These are phyloP conservation scores for Dryobota labecula DNA, from an alignment of 2,888 invertebrate genomes.

Conservation along the genomic window DNA sequence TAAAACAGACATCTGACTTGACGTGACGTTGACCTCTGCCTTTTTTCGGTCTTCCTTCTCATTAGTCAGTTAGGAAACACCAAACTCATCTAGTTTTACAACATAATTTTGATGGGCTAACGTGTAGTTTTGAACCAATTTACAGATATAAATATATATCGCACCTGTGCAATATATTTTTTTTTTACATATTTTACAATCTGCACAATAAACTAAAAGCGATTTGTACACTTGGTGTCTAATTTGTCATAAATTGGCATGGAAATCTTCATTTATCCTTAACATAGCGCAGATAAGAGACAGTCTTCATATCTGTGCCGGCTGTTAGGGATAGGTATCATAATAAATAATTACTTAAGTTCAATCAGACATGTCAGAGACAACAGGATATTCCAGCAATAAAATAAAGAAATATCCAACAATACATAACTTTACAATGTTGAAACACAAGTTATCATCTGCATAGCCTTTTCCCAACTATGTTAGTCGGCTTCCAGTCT, in stretches of 20 bases:
- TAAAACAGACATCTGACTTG: too few relatives aligned
- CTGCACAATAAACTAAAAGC: background rate
- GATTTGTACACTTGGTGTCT: too few relatives aligned
- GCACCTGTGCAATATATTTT: too few relatives aligned
- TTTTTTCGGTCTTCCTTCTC: too few relatives aligned
- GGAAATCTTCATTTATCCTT: background rate
- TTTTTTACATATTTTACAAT: background rate
- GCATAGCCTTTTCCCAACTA: background rate
- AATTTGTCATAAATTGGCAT: too few relatives aligned
- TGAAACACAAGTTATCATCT: background rate
- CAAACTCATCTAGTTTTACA: too few relatives aligned
- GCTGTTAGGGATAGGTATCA: background rate
- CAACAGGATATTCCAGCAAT: background rate
- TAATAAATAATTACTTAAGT: background rate
- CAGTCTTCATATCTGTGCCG: background rate
- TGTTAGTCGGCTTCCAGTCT: background rate
- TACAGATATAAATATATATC: background rate
- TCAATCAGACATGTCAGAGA: background rate
- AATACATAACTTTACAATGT: background rate
- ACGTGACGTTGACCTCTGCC: too few relatives aligned
- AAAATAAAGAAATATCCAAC: background rate
- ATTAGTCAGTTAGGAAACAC: too few relatives aligned
- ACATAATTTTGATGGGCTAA: too few relatives aligned
- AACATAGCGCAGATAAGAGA: background rate
- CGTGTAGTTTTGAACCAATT: too few relatives aligned